phyloP scores from a whole-genome alignment of 1,140 invertebrate species.

The Drosophila triauraria region DNA sequence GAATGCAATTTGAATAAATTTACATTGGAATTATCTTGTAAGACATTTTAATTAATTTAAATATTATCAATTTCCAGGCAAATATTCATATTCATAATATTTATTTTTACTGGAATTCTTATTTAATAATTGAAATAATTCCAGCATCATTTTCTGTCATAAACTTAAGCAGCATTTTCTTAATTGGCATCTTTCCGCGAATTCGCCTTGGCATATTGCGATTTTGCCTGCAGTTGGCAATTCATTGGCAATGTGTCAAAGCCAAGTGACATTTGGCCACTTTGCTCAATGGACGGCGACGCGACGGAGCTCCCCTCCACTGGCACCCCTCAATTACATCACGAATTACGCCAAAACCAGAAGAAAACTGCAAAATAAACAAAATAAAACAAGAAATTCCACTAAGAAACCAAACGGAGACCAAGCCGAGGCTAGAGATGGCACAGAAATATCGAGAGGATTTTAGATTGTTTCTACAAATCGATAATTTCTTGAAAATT shows the following conservation, averaged over 20 bases:
- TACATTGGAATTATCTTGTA: too few species aligned
- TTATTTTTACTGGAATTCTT: background rate
- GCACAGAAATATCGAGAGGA: background rate
- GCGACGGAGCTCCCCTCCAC: background rate
- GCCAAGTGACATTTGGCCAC: constrained; percentile 42
- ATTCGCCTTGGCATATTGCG: constrained; percentile 36
- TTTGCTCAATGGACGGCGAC: constrained; percentile 29
- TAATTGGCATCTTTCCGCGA: constrained; percentile 10
- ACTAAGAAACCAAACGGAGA: constrained; percentile 7
- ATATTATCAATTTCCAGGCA: too few species aligned
- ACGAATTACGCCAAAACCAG: constrained; percentile 16
- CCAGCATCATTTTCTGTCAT: background rate
- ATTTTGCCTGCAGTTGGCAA: constrained; percentile 28
- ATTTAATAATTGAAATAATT: background rate
- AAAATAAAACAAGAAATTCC: constrained; percentile 23
- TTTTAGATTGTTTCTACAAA: background rate
- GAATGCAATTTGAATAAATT: too few species aligned
- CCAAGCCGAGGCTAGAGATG: background rate
- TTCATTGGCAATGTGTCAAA: constrained; percentile 44
- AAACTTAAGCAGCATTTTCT: background rate
- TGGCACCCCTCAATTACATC: constrained; percentile 15
- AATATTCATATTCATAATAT: background rate
- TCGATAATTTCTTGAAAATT: background rate
- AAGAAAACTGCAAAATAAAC: constrained; percentile 11
- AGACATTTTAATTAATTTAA: too few species aligned